Evolutionary conservation across 2,888 invertebrate genomes (phyloP).

Genomic region (Chorisops tibialis): DNA sequence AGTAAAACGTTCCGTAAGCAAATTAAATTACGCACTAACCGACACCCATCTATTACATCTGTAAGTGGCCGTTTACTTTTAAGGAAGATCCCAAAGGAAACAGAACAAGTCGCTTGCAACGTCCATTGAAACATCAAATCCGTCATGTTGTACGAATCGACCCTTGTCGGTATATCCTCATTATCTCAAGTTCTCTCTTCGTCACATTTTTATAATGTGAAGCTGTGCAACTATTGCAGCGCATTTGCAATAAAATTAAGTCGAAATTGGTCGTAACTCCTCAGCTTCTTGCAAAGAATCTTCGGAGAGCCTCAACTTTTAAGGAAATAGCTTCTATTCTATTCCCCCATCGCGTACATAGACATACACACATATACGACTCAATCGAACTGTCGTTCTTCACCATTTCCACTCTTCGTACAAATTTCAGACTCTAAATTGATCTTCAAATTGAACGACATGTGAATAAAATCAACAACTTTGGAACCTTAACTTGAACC

Average conservation of each 20-base stretch:
- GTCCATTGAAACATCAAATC: too few species aligned
- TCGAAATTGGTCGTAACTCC: conserved; percentile 5
- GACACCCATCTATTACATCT: too few species aligned
- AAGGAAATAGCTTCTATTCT: not conserved
- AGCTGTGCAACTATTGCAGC: too few species aligned
- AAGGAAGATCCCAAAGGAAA: too few species aligned
- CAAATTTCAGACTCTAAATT: conserved; percentile 14
- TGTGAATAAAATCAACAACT: conserved; percentile 31
- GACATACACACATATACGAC: not conserved
- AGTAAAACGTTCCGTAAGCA: too few species aligned
- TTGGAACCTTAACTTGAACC: not conserved
- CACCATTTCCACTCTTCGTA: not conserved
- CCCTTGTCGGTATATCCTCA: too few species aligned
- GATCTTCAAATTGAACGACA: conserved; percentile 28
- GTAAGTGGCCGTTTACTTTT: too few species aligned
- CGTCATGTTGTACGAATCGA: too few species aligned
- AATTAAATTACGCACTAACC: too few species aligned
- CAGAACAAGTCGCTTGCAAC: too few species aligned
- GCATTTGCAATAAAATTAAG: conserved; percentile 21
- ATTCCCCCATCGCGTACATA: not conserved
- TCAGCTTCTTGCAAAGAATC: not conserved
- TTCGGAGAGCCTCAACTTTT: not conserved
- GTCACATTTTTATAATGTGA: too few species aligned
- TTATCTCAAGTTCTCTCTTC: too few species aligned
- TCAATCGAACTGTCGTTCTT: conserved; percentile 14